These are phyloP conservation scores for Drosophila busckii DNA, from an alignment of 1,140 invertebrate genomes.

Conservation along the genomic window DNA sequence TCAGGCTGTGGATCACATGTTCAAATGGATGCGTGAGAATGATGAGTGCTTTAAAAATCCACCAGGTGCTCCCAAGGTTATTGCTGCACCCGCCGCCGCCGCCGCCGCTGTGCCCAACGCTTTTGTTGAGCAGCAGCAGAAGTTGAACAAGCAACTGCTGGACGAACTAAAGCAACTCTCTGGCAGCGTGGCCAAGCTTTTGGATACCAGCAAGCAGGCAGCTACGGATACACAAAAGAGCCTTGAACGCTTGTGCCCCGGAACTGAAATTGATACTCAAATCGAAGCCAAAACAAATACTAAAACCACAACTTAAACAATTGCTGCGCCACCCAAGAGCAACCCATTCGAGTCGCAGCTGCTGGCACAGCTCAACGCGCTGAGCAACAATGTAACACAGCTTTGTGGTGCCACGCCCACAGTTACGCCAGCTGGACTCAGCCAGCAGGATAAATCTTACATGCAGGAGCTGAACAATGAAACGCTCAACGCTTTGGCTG, in stretches of 20 bases:
- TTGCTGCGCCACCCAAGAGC: constrained; percentile 51
- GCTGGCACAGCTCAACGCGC: constrained; percentile 29
- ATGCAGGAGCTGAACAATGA: constrained; percentile 71
- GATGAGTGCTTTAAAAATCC: constrained; percentile 65
- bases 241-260: constrained; percentile 49
- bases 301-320: constrained; percentile 17
- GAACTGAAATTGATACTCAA: constrained; percentile 49
- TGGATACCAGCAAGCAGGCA: constrained; percentile 67
- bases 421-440: constrained; percentile 32
- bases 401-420: constrained; percentile 36
- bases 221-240: constrained; percentile 44
- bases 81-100: constrained; percentile 15
- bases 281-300: constrained; percentile 69
- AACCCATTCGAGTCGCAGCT: constrained; percentile 63
- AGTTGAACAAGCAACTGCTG: constrained; percentile 79
- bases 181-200: constrained; percentile 80
- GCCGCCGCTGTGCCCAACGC: constrained; percentile 32
- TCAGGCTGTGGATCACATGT: constrained; percentile 84
- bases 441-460: constrained; percentile 54
- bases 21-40: constrained; percentile 82
- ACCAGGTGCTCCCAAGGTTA: constrained; percentile 53
- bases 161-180: constrained; percentile 81
- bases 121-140: constrained; percentile 54
- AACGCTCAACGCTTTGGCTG: constrained; percentile 58
- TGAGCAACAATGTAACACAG: constrained; percentile 41